A percentile compares a stretch with the other conserved stretches of the same genome.
These are phyloP conservation scores for Erythrocebus patas DNA, from an alignment of 2,113 vertebrate genomes.

Conservation along the genomic window DNA sequence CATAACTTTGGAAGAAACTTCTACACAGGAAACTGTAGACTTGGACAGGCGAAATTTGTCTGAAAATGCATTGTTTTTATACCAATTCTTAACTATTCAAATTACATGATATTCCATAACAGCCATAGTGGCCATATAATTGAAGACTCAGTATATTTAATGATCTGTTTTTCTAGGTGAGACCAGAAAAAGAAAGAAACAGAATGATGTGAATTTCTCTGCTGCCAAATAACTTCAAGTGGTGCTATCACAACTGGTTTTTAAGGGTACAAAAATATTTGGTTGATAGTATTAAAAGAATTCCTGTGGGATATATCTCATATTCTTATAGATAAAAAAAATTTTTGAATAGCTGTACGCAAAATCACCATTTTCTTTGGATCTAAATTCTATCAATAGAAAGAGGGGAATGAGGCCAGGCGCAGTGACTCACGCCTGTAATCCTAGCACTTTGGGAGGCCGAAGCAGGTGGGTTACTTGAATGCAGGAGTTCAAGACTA, in stretches of 20 bases:
- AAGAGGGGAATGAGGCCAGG: neutral
- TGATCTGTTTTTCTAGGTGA: slow-evolving; percentile 29
- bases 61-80: neutral
- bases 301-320: slow-evolving; percentile 36
- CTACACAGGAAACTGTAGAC: slow-evolving; percentile 10
- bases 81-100: slow-evolving; percentile 20
- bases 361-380: slow-evolving; percentile 34
- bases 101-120: slow-evolving; percentile 31
- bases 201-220: slow-evolving; percentile 7
- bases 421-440: too few species aligned
- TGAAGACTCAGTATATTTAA: slow-evolving; percentile 21
- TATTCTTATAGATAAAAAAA: slow-evolving; percentile 38
- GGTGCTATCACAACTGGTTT: slow-evolving; percentile 18
- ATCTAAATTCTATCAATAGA: neutral
- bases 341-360: neutral
- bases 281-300: slow-evolving; percentile 46
- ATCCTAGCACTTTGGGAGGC: too few species aligned
- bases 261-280: slow-evolving; percentile 53
- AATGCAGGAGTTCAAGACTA: too few species aligned
- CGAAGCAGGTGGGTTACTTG: too few species aligned
- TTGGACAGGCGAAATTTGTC: neutral
- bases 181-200: slow-evolving; percentile 8
- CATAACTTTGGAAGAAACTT: slow-evolving; percentile 56
- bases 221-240: slow-evolving; percentile 48
- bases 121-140: neutral